A percentile compares a stretch with the other conserved stretches of the same genome.
These are phyloP conservation scores for Periophthalmodon schlosseri DNA, from an alignment of 2,113 vertebrate genomes.

Conservation along the genomic window DNA sequence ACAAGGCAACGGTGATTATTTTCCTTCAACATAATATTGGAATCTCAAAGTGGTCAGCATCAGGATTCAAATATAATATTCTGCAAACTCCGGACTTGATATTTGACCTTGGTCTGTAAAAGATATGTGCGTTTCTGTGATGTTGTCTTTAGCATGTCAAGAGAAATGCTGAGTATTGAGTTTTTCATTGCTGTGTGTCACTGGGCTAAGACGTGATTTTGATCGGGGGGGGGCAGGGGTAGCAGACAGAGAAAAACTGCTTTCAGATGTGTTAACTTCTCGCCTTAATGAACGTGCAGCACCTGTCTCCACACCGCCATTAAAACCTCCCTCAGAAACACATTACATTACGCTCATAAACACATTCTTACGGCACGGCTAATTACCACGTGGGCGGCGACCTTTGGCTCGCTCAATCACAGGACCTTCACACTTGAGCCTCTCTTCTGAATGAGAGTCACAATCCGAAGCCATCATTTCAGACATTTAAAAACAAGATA, in stretches of 20 bases:
- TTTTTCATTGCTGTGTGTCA: conserved; percentile 21
- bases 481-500: not conserved
- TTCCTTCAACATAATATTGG: no score
- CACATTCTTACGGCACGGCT: conserved; percentile 41
- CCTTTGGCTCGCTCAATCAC: conserved; percentile 67
- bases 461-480: not conserved
- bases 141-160: not conserved
- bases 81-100: no score
- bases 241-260: conserved; percentile 18
- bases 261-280: conserved; percentile 56
- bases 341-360: conserved; percentile 41
- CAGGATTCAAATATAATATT: no score
- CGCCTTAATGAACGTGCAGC: conserved; percentile 58
- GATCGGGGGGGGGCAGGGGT: conserved; percentile 41
- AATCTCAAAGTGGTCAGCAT: no score
- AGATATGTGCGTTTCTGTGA: no score
- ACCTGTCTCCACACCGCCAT: conserved; percentile 64
- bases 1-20: no score
- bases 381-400: conserved; percentile 67
- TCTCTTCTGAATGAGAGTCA: not conserved
- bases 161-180: not conserved
- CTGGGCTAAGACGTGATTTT: conserved; percentile 15
- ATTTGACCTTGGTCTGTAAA: no score
- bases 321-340: conserved; percentile 57
- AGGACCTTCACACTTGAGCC: conserved; percentile 56